Evolutionary conservation across 92 coral and sea anemone species (phyloP).

Genomic region (Parazoanthus swiftii): DNA sequence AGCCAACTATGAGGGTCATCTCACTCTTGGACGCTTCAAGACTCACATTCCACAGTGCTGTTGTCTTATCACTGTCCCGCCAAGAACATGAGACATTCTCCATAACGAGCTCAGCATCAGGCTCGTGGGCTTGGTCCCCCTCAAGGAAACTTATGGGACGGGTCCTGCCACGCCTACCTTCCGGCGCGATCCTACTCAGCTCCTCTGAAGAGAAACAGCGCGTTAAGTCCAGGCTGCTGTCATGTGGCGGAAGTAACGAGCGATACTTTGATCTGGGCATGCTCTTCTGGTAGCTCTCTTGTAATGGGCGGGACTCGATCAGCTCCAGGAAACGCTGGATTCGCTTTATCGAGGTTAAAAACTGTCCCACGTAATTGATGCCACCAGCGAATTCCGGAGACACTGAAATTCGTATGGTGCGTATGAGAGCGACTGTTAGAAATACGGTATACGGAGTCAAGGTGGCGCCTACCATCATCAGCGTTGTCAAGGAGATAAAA

Average conservation of each 20-base stretch:
- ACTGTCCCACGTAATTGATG: conserved; percentile 68
- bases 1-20: conserved; percentile 80
- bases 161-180: conserved; percentile 43
- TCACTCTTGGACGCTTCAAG: conserved; percentile 69
- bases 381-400: conserved; percentile 81
- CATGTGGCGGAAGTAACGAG: conserved; percentile 75
- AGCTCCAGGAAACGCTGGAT: conserved; percentile 74
- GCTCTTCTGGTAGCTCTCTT: conserved; percentile 51
- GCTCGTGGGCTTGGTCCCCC: conserved; percentile 37
- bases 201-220: conserved; percentile 68
- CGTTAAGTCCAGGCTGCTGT: conserved; percentile 63
- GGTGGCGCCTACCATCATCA: conserved; percentile 67
- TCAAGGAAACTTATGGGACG: conserved; percentile 39
- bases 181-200: conserved; percentile 60
- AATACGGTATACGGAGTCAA: conserved; percentile 71
- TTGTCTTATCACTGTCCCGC: conserved; percentile 65
- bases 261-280: conserved; percentile 62
- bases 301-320: conserved; percentile 62
- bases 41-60: conserved; percentile 59
- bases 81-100: conserved; percentile 77
- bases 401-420: conserved; percentile 76
- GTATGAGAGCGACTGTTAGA: conserved; percentile 72
- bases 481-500: conserved; percentile 82
- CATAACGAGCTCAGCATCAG: conserved; percentile 35
- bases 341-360: conserved; percentile 56